Conservation (phyloP, 1,140 invertebrate genomes). For the Camponotus vicinus region DNA sequence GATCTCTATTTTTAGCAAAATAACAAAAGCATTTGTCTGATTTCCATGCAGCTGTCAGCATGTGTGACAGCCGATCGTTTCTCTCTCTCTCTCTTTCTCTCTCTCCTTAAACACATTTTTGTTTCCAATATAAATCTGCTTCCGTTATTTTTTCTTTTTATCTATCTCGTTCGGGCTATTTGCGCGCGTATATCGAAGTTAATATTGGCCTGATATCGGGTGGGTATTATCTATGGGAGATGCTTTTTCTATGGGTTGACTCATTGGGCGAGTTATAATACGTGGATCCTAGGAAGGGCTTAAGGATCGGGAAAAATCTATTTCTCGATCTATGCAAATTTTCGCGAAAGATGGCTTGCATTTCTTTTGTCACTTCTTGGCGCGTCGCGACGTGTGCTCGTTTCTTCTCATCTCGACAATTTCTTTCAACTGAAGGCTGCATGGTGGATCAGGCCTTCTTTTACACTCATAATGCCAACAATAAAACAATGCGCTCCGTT, state of each 20-base stretch:
- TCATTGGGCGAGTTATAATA: conserved; percentile 13
- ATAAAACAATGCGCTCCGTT: conserved; percentile 59
- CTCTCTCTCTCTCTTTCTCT: conserved; percentile 40
- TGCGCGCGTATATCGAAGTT: background rate
- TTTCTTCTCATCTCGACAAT: conserved; percentile 34
- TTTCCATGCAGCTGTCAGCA: conserved; percentile 82
- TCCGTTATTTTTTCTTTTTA: conserved; percentile 28
- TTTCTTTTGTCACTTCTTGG: background rate
- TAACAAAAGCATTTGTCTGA: conserved; percentile 75
- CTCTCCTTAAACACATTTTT: conserved; percentile 4
- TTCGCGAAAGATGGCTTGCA: conserved; percentile 55
- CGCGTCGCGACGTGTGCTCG: conserved; percentile 11
- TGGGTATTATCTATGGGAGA: background rate
- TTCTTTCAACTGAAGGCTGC: conserved; percentile 80
- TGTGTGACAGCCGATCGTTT: conserved; percentile 77
- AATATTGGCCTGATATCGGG: conserved; percentile 13
- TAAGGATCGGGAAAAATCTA: background rate
- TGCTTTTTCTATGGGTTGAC: background rate
- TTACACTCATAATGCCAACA: conserved; percentile 70
- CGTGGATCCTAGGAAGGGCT: background rate
- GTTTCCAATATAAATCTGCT: conserved; percentile 15
- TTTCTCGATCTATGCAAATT: conserved; percentile 31
- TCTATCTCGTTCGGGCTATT: background rate
- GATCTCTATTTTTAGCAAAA: conserved; percentile 54
- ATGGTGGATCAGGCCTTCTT: conserved; percentile 81